Evolutionary conservation across 2,797 vertebrate genomes (phyloP).

Genomic region (Gadopsis marmoratus): DNA sequence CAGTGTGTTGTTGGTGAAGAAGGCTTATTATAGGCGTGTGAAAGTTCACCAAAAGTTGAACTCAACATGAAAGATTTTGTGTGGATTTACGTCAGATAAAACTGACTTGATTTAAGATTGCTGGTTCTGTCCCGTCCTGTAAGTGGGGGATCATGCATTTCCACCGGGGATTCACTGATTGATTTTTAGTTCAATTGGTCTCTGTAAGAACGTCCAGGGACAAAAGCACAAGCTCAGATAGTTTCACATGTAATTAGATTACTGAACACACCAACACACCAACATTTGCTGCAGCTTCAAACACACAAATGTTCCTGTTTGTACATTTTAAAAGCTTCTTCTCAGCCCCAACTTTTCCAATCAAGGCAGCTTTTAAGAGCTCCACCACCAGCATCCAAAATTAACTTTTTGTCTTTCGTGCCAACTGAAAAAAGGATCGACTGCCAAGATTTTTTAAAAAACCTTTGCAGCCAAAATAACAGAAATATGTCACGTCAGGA

Average conservation of each 20-base stretch:
- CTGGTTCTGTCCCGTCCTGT: not conserved
- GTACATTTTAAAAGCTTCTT: not conserved
- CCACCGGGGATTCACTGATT: not conserved
- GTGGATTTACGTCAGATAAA: no score
- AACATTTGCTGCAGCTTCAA: not conserved
- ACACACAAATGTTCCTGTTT: not conserved
- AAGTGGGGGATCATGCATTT: not conserved
- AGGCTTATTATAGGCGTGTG: no score
- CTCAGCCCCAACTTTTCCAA: not conserved
- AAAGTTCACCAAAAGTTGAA: no score
- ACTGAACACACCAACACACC: not conserved
- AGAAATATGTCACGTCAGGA: slow-evolving; percentile 17
- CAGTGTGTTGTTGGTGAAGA: no score
- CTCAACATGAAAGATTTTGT: no score
- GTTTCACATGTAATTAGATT: not conserved
- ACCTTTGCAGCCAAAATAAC: slow-evolving; percentile 1
- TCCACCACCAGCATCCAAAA: not conserved
- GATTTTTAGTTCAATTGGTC: not conserved
- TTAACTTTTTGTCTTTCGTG: not conserved
- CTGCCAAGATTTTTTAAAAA: slow-evolving; percentile 4
- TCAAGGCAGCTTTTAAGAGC: not conserved
- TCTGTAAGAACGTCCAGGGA: not conserved
- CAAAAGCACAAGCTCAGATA: not conserved
- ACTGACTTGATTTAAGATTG: no score
- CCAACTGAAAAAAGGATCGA: not conserved